Base-by-base conservation (phyloP, 2,888 invertebrate species). In the Tribolium freemani region DNA sequence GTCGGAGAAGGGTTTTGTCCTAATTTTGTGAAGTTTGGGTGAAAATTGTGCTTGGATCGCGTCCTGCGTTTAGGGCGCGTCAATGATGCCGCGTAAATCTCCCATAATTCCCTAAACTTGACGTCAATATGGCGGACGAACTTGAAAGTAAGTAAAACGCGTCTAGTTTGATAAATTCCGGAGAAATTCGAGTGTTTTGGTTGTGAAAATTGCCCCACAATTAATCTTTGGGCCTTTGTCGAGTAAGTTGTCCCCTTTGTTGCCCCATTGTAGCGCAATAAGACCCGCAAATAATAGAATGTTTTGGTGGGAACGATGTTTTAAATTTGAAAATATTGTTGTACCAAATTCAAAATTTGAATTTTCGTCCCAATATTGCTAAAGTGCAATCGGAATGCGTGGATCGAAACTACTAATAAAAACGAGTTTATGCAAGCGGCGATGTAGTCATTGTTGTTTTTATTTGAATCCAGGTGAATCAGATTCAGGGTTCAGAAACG, bases 71-170 rank as follows among this genome's bases (percentile, higher is more conserved):
- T 56, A 70, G 30, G 9, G 38, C n/a, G 57, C 44, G 57, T 64
- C 50, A 57, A 57, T 38, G 58, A 58, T 57, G 53, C 67, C 67
- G 71, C 71, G 66, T 60, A 60, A 71, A 71, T 58, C 57, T 71
- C 71, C 71, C 71, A 71, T 9, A 67, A 71, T 71, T 45, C 71
- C 60, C 67, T 60, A 54, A 46, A 60, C 45, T 48, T 31, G 82
- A 89, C 88, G 90, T 90, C 92, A 93, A 93, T 88, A 93, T 93
- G 93, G 93, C 93, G 91, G 92, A 93, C 89, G 89, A 90, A 90
- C 90, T 91, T 89, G 91, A 93, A 92, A 92, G 92, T 92, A 90
- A 92, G 92, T 80, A 70, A 78, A 76, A 77, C 60, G 73, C 69
- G 69, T 73, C 64, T 64, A 58, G 51, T 73, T 66, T 60, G 26